These are phyloP conservation scores for Pachypanchax playfairii DNA, from an alignment of 2,113 vertebrate species.

Conservation along the genomic window DNA sequence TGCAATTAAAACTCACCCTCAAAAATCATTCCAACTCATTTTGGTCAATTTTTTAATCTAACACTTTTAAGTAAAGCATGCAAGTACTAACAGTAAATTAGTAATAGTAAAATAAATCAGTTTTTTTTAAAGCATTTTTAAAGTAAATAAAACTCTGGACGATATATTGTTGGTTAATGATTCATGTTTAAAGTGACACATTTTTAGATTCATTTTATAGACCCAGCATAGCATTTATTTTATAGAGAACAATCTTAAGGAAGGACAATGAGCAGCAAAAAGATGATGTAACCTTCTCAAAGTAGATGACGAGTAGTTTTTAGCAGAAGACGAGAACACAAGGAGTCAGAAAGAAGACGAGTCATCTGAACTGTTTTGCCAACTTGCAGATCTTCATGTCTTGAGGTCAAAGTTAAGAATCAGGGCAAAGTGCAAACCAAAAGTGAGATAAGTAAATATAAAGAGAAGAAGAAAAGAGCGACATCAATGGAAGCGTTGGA, in stretches of 20 bases:
- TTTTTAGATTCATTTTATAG: background rate
- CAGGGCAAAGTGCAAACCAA: background rate
- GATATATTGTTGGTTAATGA: background rate
- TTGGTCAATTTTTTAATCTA: too few species aligned
- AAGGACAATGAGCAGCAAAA: constrained; percentile 7
- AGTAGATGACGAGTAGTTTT: constrained; percentile 21
- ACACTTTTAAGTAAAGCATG: too few species aligned
- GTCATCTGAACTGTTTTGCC: constrained; percentile 8
- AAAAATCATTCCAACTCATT: background rate
- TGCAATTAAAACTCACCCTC: background rate
- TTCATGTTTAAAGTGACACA: background rate
- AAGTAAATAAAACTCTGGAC: background rate
- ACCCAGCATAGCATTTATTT: too few species aligned
- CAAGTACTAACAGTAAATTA: too few species aligned
- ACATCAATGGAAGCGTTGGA: too few species aligned
- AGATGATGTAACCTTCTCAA: constrained; percentile 8
- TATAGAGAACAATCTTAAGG: constrained; percentile 1
- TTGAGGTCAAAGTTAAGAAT: constrained; percentile 15
- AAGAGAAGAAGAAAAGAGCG: too few species aligned
- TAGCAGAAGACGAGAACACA: background rate
- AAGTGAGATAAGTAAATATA: background rate
- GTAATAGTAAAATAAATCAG: too few species aligned
- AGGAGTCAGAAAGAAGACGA: background rate
- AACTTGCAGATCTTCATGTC: constrained; percentile 2
- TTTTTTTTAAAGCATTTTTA: too few species aligned